Percentiles rank a stretch among this genome's conserved stretches.
Evolutionary conservation across 2,888 invertebrate species (phyloP).

Genomic region (Abrostola triplasia): DNA sequence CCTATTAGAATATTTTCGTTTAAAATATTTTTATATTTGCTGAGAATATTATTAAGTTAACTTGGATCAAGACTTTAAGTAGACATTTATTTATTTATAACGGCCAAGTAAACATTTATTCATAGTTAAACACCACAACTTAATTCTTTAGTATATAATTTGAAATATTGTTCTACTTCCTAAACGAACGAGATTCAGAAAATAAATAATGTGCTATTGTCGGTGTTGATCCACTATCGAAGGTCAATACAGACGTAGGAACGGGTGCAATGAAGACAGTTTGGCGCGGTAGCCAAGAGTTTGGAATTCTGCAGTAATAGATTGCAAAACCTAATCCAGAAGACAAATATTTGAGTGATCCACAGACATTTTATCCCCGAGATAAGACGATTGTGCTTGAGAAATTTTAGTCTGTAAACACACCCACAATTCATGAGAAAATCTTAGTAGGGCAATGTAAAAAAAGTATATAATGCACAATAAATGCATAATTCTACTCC

Average conservation of each 20-base stretch:
- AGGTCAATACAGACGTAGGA: constrained; percentile 19
- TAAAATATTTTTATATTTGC: constrained; percentile 36
- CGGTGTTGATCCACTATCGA: constrained; percentile 16
- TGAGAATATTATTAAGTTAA: constrained; percentile 41
- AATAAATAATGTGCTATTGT: constrained; percentile 29
- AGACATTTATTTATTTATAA: constrained; percentile 49
- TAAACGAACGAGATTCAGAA: constrained; percentile 21
- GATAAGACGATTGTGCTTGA: no score
- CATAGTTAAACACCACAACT: constrained; percentile 32
- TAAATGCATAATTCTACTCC: constrained; percentile 46
- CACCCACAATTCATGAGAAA: no score
- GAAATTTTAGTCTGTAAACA: no score
- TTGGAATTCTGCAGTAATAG: no score
- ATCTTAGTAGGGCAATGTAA: not conserved
- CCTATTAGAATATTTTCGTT: constrained; percentile 41
- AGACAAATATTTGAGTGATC: no score
- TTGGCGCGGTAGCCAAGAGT: no score
- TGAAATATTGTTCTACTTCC: constrained; percentile 21
- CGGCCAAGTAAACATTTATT: constrained; percentile 40
- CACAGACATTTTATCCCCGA: no score
- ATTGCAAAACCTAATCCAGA: no score
- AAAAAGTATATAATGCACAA: constrained; percentile 40
- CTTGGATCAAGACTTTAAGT: constrained; percentile 35
- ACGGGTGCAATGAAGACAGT: constrained; percentile 29
- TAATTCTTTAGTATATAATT: constrained; percentile 20